These are phyloP conservation scores for Bicyclus anynana DNA, from an alignment of 1,140 invertebrate species.

Conservation along the genomic window DNA sequence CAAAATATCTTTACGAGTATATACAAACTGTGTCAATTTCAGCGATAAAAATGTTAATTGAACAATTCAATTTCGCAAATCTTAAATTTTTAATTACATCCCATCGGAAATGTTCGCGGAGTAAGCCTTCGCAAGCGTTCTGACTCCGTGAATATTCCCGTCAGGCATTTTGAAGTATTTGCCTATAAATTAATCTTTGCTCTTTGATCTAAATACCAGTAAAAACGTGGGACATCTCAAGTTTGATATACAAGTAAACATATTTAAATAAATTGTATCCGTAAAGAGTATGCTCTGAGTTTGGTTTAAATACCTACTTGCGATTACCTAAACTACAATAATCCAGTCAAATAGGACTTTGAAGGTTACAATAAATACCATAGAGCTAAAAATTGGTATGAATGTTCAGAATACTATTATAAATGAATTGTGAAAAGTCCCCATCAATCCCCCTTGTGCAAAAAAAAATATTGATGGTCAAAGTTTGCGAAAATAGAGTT, in stretches of 20 bases:
- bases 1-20: slow-evolving; percentile 37
- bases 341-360: too few relatives aligned
- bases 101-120: background rate
- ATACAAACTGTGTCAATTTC: slow-evolving; percentile 25
- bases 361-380: too few relatives aligned
- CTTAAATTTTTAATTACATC: slow-evolving; percentile 19
- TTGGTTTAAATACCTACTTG: slow-evolving; percentile 33
- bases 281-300: slow-evolving; percentile 23
- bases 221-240: slow-evolving; percentile 13
- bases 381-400: too few relatives aligned
- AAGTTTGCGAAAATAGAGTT: too few relatives aligned
- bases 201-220: slow-evolving; percentile 19
- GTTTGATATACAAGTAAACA: slow-evolving; percentile 37
- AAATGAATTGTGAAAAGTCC: too few relatives aligned
- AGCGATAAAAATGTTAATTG: slow-evolving; percentile 32
- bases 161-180: background rate
- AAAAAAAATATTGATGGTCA: too few relatives aligned
- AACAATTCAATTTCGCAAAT: slow-evolving; percentile 75
- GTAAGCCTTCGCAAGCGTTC: background rate
- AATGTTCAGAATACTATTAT: too few relatives aligned
- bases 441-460: too few relatives aligned
- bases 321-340: slow-evolving; percentile 41
- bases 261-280: slow-evolving; percentile 25
- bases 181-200: slow-evolving; percentile 17
- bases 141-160: background rate